These are phyloP conservation scores for Pagetopsis macropterus DNA, from an alignment of 2,797 vertebrate genomes.

Conservation along the genomic window DNA sequence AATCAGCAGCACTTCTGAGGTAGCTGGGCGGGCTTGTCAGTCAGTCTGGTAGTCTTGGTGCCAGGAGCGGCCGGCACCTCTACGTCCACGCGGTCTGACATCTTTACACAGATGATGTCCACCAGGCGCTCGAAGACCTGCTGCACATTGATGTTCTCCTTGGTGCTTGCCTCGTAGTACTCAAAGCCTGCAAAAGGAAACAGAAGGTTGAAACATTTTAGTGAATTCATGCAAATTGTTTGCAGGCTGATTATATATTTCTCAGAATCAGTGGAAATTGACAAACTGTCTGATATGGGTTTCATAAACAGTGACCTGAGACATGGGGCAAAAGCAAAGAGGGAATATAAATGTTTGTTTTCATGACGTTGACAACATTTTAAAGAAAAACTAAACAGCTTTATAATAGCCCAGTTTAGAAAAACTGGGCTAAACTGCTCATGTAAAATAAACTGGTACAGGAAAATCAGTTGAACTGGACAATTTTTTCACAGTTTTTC, in stretches of 20 bases:
- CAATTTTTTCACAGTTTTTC: too few relatives aligned
- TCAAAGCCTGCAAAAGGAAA: conserved; percentile 87
- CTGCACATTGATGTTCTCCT: conserved; percentile 96
- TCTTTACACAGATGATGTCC: conserved; percentile 97
- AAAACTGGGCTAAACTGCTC: too few relatives aligned
- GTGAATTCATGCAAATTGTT: not conserved
- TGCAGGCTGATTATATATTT: not conserved
- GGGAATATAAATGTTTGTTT: too few relatives aligned
- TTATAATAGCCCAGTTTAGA: too few relatives aligned
- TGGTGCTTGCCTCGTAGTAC: conserved; percentile 96
- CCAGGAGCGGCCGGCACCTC: conserved; percentile 85
- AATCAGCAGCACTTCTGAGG: conserved; percentile 96
- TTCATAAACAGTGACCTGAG: too few relatives aligned
- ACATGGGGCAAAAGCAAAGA: too few relatives aligned
- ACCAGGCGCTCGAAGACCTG: conserved; percentile 96
- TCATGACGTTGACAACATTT: too few relatives aligned
- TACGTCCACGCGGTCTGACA: conserved; percentile 92
- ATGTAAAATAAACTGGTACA: too few relatives aligned
- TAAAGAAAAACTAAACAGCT: too few relatives aligned
- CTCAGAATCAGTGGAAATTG: too few relatives aligned
- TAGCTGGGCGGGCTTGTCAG: conserved; percentile 88
- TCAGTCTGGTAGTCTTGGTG: conserved; percentile 88
- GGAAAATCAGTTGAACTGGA: too few relatives aligned
- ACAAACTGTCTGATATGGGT: too few relatives aligned
- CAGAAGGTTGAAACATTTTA: not conserved